A percentile compares a stretch with the other conserved stretches of the same genome.
These are phyloP conservation scores for Pedicia rivosa DNA, from an alignment of 2,888 invertebrate genomes.

Conservation along the genomic window DNA sequence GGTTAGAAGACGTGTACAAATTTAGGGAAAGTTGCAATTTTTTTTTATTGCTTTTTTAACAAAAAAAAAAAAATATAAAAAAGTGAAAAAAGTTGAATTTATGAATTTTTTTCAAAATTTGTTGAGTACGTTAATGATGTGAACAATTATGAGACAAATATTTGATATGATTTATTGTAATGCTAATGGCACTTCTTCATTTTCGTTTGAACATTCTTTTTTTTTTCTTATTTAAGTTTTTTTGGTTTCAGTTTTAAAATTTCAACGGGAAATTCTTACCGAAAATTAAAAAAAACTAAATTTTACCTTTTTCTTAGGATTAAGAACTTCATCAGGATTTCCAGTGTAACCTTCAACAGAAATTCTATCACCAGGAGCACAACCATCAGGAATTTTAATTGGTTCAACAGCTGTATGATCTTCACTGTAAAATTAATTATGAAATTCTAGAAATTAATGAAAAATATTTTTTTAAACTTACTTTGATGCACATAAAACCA, in stretches of 20 bases:
- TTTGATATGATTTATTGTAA: no score
- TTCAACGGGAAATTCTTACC: background rate
- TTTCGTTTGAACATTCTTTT: no score
- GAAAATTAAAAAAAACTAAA: background rate
- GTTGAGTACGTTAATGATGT: no score
- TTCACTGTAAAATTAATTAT: constrained; percentile 31
- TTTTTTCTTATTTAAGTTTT: no score
- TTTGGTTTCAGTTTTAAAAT: background rate
- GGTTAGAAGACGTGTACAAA: no score
- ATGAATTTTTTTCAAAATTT: no score
- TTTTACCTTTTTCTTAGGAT: constrained; percentile 82
- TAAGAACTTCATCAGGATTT: constrained; percentile 67
- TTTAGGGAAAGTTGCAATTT: no score
- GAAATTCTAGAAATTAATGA: background rate
- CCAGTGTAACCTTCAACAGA: constrained; percentile 73
- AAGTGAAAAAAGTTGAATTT: no score
- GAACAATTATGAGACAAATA: no score
- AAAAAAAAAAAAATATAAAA: no score
- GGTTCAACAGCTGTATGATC: constrained; percentile 76
- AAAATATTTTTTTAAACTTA: constrained; percentile 23
- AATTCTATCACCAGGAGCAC: constrained; percentile 70
- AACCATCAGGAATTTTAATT: constrained; percentile 56
- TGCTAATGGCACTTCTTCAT: no score
- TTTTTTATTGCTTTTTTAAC: no score
- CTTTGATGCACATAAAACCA: constrained; percentile 84